These are phyloP conservation scores for Dendrocincla tyrannina DNA, from an alignment of 2,797 vertebrate genomes.

Conservation along the genomic window DNA sequence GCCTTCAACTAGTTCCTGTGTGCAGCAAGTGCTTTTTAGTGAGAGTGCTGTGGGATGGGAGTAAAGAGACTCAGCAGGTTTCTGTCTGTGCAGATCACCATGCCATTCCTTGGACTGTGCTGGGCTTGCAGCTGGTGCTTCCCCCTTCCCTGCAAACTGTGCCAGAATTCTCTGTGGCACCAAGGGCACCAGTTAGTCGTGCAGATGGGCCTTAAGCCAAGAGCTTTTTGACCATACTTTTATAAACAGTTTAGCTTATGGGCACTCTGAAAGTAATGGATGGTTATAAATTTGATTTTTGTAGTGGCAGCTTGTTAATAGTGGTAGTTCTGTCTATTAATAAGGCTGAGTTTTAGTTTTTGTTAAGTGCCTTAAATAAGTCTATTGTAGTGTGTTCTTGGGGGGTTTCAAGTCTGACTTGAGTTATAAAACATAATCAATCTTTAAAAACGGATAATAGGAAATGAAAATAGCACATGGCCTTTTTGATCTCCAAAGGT, in stretches of 20 bases:
- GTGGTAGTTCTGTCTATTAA: background rate
- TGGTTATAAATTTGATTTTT: background rate
- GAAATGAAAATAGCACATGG: background rate
- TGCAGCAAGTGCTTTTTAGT: background rate
- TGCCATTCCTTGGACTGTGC: accelerated
- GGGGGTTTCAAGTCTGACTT: background rate
- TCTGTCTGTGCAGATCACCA: accelerated
- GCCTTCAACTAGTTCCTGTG: background rate
- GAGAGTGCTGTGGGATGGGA: background rate
- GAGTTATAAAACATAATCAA: background rate
- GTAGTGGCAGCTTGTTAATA: background rate
- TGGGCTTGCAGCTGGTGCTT: background rate
- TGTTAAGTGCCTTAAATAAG: background rate
- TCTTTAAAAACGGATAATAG: background rate
- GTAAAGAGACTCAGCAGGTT: accelerated
- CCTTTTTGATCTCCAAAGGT: background rate
- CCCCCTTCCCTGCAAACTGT: background rate
- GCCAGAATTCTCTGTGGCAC: background rate
- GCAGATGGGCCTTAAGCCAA: background rate
- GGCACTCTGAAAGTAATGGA: background rate
- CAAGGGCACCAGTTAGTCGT: no score
- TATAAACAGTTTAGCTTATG: background rate
- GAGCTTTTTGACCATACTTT: background rate
- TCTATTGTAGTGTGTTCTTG: background rate
- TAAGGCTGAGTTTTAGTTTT: background rate